Evolutionary conservation across 2,888 invertebrate genomes (phyloP).

Genomic region (Mesorhabditis sp.): DNA sequence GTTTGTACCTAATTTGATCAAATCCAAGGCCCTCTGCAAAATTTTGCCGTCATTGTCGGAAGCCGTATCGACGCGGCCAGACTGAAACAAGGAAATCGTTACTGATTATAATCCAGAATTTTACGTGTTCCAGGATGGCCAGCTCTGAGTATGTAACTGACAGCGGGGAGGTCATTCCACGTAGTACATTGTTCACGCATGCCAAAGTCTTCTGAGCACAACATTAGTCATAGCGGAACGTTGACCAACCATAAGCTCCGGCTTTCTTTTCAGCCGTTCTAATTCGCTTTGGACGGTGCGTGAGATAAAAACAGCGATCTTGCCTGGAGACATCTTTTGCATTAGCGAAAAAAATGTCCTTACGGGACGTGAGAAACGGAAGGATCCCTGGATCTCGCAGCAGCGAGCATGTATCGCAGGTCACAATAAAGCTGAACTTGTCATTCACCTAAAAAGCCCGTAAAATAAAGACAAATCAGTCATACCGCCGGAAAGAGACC

Average conservation of each 20-base stretch:
- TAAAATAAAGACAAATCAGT: no score
- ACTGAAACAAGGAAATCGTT: no score
- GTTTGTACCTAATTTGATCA: background rate
- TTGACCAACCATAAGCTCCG: background rate
- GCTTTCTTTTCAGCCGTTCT: background rate
- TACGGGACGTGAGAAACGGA: background rate
- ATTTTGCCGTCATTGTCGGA: constrained; percentile 3
- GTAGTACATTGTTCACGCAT: background rate
- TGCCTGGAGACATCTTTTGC: background rate
- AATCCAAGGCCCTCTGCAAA: background rate
- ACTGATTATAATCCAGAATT: background rate
- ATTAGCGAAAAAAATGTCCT: background rate
- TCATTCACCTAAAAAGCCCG: no score
- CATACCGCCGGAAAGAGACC: no score
- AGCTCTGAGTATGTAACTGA: background rate
- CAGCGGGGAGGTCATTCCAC: background rate
- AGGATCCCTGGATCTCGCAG: background rate
- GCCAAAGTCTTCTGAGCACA: background rate
- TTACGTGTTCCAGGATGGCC: constrained; percentile 1
- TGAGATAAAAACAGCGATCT: constrained; percentile 5
- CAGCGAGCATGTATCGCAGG: constrained; percentile 1
- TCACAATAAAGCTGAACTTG: background rate
- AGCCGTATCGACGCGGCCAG: background rate
- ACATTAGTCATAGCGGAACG: background rate
- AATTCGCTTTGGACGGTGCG: background rate